Base-by-base conservation (phyloP, 2,113 vertebrate genomes). In the Mormyrus lacerda region DNA sequence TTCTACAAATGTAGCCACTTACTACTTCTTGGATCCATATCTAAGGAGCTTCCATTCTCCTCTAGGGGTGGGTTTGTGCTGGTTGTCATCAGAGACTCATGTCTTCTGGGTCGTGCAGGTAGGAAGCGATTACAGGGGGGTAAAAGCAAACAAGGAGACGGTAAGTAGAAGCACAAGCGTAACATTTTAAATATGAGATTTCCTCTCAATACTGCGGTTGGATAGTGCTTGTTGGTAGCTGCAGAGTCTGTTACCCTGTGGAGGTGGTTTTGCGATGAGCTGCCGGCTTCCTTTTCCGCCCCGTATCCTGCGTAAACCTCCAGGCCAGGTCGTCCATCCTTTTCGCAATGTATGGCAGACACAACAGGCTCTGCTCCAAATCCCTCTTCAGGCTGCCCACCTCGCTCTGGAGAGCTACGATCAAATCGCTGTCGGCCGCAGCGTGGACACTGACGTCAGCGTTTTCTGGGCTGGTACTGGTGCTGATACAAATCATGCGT, bases 41-140 rank as follows among this genome's bases (percentile, higher is more conserved):
- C 94, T 91, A 94, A 93, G n/a, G 95, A 94, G 88, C 94, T 95
- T 95, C 95, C 95, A 92, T 96, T 94, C 0, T 95, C 93, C 85
- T 90, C 88, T 83, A 35, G 94, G 73, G 89, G 27, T 89, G 88
- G 89, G 90, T 89, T 90, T 24, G 91, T 89, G 11, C 88, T 89
- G 19, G 88, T 44, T 47, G 90, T 87, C 58, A 19, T 88, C 76
- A 90, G 31, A 65, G 87, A 90, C 47, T 86, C 58, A 1, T 44
- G 61, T 51, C 91, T 90, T 51, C 91, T 90, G 89, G 86, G 90
- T 55, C n/a, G 88, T 10, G 69, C 31, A 47, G 85, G 85, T 89
- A 87, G 93, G 89, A 79, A 73, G 27, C 85, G 3, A 35, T 65
- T 65, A 27, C 27, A 39, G 31, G 50, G 11, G 45, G 7, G 35